Evolutionary conservation across 1,140 invertebrate species (phyloP).

Genomic region (Saccostrea cuccullata): DNA sequence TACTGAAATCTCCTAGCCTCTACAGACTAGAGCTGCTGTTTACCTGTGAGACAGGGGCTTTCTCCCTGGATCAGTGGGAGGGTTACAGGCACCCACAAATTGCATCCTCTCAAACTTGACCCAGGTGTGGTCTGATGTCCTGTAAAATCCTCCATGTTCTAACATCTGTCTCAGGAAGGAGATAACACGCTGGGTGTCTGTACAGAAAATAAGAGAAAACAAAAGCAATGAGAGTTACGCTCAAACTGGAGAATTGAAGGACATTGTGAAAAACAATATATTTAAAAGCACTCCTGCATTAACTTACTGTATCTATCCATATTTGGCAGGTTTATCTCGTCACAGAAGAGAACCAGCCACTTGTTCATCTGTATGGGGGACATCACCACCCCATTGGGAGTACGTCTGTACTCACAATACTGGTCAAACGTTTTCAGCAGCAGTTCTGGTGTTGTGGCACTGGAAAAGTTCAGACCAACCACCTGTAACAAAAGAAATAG

Average conservation of each 20-base stretch:
- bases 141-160: slow-evolving; percentile 92
- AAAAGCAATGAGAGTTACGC: not conserved
- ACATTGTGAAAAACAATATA: no score
- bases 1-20: no score
- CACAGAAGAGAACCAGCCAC: slow-evolving; percentile 99
- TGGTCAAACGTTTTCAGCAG: slow-evolving; percentile 99
- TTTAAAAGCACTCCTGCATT: not conserved
- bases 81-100: slow-evolving; percentile 99
- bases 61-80: slow-evolving; percentile 98
- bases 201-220: slow-evolving; percentile 17
- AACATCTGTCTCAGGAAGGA: slow-evolving; percentile 98
- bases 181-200: slow-evolving; percentile 95
- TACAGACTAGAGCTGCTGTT: no score
- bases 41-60: slow-evolving; percentile 96
- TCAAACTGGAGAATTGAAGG: no score
- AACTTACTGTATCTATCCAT: slow-evolving; percentile 89
- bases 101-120: slow-evolving; percentile 98
- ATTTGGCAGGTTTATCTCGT: slow-evolving; percentile 99
- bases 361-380: slow-evolving; percentile 96
- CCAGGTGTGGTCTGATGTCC: slow-evolving; percentile 97
- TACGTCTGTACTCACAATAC: slow-evolving; percentile 98
- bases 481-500: slow-evolving; percentile 79
- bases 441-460: slow-evolving; percentile 98
- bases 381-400: slow-evolving; percentile 96
- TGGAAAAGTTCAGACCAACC: slow-evolving; percentile 99